These are phyloP conservation scores for Alethe diademata DNA, from an alignment of 2,113 vertebrate species.

Conservation along the genomic window DNA sequence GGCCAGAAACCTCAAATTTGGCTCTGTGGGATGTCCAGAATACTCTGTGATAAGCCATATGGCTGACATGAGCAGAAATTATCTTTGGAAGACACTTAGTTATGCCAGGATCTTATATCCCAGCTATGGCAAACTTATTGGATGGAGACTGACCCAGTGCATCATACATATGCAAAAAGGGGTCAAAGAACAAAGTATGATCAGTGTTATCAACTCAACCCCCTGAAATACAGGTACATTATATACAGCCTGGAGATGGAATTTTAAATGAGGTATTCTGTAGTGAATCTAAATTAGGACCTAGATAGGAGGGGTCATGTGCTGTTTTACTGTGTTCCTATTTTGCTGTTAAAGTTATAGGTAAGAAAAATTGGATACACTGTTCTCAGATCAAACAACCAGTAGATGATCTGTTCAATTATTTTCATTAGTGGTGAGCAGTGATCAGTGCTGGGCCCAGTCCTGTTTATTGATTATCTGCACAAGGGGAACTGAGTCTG, in stretches of 20 bases:
- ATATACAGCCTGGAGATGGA: neutral
- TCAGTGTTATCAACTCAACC: neutral
- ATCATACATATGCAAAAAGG: neutral
- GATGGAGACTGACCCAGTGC: neutral
- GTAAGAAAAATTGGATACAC: neutral
- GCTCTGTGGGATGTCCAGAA: neutral
- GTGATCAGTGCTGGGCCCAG: neutral
- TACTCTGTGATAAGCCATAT: fast-evolving
- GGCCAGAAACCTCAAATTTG: neutral
- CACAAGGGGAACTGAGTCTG: neutral
- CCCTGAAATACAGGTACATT: neutral
- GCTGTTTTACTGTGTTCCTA: neutral
- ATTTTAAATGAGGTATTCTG: neutral
- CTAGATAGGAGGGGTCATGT: neutral
- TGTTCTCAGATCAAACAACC: neutral
- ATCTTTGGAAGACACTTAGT: neutral
- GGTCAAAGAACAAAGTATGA: neutral
- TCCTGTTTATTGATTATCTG: neutral
- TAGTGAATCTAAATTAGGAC: neutral
- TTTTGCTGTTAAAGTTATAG: neutral
- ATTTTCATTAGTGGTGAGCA: neutral
- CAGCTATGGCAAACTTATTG: neutral
- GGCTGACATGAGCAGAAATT: neutral
- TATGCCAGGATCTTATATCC: neutral
- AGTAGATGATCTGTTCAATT: neutral